Base-by-base conservation (phyloP, 2,113 vertebrate species). In the Dicaeum eximium region DNA sequence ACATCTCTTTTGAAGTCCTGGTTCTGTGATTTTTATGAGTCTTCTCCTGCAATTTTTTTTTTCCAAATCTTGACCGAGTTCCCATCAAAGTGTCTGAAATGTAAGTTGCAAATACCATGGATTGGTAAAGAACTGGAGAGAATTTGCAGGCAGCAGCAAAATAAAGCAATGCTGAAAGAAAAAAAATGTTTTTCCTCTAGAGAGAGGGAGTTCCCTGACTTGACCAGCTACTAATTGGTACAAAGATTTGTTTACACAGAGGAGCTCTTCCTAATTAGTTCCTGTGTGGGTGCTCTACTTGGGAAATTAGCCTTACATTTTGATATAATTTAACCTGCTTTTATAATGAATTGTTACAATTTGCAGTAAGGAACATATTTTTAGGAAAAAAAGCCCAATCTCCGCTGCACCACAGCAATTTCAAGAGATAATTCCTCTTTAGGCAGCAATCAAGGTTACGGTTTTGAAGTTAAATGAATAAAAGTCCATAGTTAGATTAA, bases 241-340 rank as follows among this genome's bases (percentile, higher is more conserved):
- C 45, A 81, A 87, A 89, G 93, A 73, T 79, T 91, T 96, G 65
- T 94, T 96, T 95, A 60, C 91, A 79, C 81, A 81, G 53, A 95
- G 83, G 94, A 95, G 25, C 35, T 93, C 20, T 65, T 89, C 16
- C 72, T 94, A 95, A 93, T 97, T 97, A 96, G 60, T 53, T 91
- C 69, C 48, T 92, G 5, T 89, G 89, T 97, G 94, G 86, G 62
- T 91, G 91, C 90, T 92, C 72, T 92, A 64, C 75, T 96, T 92
- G 75, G 65, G 51, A 94, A 95, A 94, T 96, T 84, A 92, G 37
- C 91, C 64, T 80, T 93, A 65, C 31, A 27, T 89, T 96, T 93
- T 93, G 65, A 89, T 93, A 91, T 65, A 60, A 93, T 91, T 93
- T 86, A 70, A 80, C 84, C 61, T 91, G 12, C 13, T 71, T 48